Conservation (phyloP, 2,113 vertebrate genomes). For the Campylomormyrus numenius region DNA sequence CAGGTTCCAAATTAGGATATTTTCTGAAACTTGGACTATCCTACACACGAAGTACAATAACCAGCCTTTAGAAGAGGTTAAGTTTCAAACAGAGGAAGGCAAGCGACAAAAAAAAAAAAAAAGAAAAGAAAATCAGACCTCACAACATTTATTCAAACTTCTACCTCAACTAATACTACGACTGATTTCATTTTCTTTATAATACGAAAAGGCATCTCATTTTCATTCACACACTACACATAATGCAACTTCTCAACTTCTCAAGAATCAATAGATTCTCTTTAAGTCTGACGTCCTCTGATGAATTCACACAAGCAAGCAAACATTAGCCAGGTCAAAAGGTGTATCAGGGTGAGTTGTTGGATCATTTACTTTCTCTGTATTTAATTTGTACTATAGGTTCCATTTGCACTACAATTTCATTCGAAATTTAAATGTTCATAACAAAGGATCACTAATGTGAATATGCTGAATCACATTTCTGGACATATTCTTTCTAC, state of each 20-base stretch:
- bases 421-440: not conserved
- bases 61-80: not conserved
- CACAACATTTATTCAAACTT: not conserved
- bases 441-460: not conserved
- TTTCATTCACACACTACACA: not conserved
- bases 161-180: not conserved
- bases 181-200: not conserved
- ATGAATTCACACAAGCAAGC: not conserved
- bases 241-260: not conserved
- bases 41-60: not conserved
- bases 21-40: not conserved
- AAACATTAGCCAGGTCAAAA: not conserved
- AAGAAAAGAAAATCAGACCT: not conserved
- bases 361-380: not conserved
- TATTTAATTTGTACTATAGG: not conserved
- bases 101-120: not conserved
- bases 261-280: not conserved
- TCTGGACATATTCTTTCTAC: not conserved
- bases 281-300: not conserved
- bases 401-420: not conserved
- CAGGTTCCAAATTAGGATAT: not conserved
- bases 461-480: not conserved
- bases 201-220: not conserved
- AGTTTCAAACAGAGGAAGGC: not conserved
- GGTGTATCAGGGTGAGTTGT: not conserved